Evolutionary conservation across 2,113 vertebrate species (phyloP), one percentile per base, ranked within the genome.

Genomic region (Strigops habroptila): DNA sequence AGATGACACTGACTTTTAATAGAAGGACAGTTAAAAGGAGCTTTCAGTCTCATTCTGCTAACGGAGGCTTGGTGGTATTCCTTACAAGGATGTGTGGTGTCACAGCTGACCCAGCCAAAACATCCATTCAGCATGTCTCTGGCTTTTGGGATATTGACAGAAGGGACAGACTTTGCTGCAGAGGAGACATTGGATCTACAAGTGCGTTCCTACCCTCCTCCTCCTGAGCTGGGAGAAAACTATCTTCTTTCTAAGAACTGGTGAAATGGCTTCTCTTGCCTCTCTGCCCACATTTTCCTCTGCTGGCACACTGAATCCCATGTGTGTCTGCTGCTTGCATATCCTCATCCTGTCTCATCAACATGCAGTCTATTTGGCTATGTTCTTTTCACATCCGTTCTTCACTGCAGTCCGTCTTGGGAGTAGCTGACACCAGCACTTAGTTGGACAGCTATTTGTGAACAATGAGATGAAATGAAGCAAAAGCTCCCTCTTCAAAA

Each of bases 281-380:
- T 76, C n/a, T 9, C 7, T 76, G 25, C 46, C 41, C 37, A 37
- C 15, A 28, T 43, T 83, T 76, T 43, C 62, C 4, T 71, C n/a
- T 73, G 8, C 27, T 28, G 14, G 6, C 30, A 17, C 37, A 71
- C 35, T 25, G 48, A 79, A 79, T 62, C 12, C 6, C 16, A 3
- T 6, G 2, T 35, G 12, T 62, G 27, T 18, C n/a, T 14, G 2
- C 14, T 0, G 5, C 5, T 48, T 74, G 9, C 0, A 0, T 49
- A 33, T 23, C 18, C 15, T 64, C 8, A 51, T 65, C 33, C 21
- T 31, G 10, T 62, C 14, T 76, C 31, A 39, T 55, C 24, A 30
- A 4, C 14, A 41, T 68, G 24, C 48, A 52, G 37, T 82, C 52
- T 27, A 39, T 67, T 87, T 92, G 46, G 7, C 44, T 23, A 7